Percentiles rank a stretch among this genome's conserved stretches.
These are phyloP conservation scores for Eulemur albifrons DNA, from an alignment of 2,797 vertebrate species.

Conservation along the genomic window DNA sequence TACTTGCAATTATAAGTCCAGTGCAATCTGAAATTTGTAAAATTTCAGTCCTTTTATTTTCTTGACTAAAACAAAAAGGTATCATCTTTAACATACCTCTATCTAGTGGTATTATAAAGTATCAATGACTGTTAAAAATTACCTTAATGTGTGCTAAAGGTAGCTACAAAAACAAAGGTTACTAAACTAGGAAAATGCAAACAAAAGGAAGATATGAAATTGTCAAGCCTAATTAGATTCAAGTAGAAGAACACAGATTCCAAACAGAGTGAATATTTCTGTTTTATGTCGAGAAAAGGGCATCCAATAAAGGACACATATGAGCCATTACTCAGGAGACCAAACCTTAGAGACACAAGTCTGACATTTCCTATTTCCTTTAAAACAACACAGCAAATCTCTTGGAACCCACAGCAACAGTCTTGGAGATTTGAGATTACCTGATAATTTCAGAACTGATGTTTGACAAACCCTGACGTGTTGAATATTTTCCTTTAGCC, in stretches of 20 bases:
- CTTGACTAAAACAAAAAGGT: background rate
- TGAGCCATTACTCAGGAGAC: conserved; percentile 46
- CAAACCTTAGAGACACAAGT: conserved; percentile 59
- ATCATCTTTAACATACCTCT: conserved; percentile 57
- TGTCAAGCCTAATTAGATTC: conserved; percentile 73
- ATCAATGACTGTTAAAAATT: conserved; percentile 74
- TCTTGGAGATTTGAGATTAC: conserved; percentile 59
- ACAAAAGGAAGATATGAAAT: conserved; percentile 64
- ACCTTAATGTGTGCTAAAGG: conserved; percentile 53
- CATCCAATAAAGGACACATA: conserved; percentile 53
- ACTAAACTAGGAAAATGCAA: conserved; percentile 66
- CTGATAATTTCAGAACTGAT: conserved; percentile 72
- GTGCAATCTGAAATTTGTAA: conserved; percentile 47
- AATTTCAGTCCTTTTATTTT: conserved; percentile 50
- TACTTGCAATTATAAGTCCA: conserved; percentile 38
- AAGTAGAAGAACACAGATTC: conserved; percentile 59
- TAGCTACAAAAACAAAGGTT: conserved; percentile 62
- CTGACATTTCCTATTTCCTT: conserved; percentile 73
- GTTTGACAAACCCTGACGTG: conserved; percentile 64
- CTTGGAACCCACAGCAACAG: conserved; percentile 53
- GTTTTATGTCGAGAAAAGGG: conserved; percentile 60
- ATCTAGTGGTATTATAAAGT: conserved; percentile 50
- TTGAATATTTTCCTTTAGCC: conserved; percentile 66
- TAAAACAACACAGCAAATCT: conserved; percentile 55
- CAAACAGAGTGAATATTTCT: conserved; percentile 52